These are phyloP conservation scores for Empis livida DNA, from an alignment of 2,888 invertebrate species.

Conservation along the genomic window DNA sequence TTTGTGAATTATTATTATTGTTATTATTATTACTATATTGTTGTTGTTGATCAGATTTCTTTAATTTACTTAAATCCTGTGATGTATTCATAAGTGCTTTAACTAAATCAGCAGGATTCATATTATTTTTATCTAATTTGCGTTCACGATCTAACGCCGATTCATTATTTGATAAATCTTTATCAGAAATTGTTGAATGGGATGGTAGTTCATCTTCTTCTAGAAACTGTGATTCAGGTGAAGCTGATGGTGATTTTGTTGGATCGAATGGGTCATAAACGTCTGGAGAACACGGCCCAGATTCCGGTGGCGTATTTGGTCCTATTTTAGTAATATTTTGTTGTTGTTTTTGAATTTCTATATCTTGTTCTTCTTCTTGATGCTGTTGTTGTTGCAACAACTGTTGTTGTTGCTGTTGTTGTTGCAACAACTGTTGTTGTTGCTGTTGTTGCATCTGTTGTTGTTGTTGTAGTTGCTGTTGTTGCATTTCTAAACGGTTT, in stretches of 20 bases:
- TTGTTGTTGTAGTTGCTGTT: slow-evolving; percentile 9
- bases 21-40: no score
- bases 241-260: slow-evolving; percentile 52
- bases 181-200: slow-evolving; percentile 9
- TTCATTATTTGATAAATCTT: slow-evolving; percentile 15
- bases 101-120: slow-evolving; percentile 45
- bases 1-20: neutral
- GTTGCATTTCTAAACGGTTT: neutral
- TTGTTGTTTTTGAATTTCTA: slow-evolving; percentile 15
- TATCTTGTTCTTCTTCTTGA: slow-evolving; percentile 27
- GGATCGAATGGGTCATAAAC: slow-evolving; percentile 88
- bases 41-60: no score
- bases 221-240: slow-evolving; percentile 30
- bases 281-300: slow-evolving; percentile 60
- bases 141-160: slow-evolving; percentile 1
- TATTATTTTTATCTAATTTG: slow-evolving; percentile 10
- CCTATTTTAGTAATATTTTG: slow-evolving; percentile 41
- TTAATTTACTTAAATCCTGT: neutral
- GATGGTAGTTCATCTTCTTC: slow-evolving; percentile 10
- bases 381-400: neutral
- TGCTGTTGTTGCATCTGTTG: slow-evolving; percentile 23
- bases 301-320: slow-evolving; percentile 58
- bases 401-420: slow-evolving; percentile 19
- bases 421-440: slow-evolving; percentile 10
- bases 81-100: slow-evolving; percentile 41